phyloP scores from a whole-genome alignment of 2,888 invertebrate genomes.

The Diploptera punctata region DNA sequence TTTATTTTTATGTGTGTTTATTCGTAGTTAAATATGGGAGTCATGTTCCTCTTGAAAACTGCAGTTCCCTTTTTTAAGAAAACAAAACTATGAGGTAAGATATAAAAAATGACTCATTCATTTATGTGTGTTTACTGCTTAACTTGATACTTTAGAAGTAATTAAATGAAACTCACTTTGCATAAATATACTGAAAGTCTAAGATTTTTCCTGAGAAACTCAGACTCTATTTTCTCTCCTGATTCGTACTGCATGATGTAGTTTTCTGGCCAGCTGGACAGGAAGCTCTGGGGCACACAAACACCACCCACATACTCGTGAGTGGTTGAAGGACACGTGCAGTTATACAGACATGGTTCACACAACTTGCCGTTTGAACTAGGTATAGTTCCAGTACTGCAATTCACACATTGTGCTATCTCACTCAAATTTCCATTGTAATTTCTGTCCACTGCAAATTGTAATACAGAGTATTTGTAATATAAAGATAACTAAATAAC shows the following conservation, averaged over 20 bases:
- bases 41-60: no score
- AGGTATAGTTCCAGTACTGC: conserved; percentile 54
- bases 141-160: no score
- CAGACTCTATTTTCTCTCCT: conserved; percentile 51
- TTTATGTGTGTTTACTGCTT: no score
- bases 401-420: conserved; percentile 53
- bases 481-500: no score
- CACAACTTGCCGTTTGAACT: conserved; percentile 53
- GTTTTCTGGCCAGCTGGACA: conserved; percentile 52
- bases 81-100: no score
- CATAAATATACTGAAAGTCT: conserved; percentile 55
- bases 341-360: conserved; percentile 53
- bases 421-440: conserved; percentile 51
- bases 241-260: conserved; percentile 52
- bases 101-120: no score
- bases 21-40: no score
- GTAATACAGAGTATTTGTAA: no score
- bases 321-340: conserved; percentile 51
- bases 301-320: conserved; percentile 51
- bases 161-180: conserved; percentile 56
- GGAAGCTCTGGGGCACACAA: conserved; percentile 51
- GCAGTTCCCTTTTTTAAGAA: no score
- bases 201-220: conserved; percentile 54
- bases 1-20: no score
- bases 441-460: conserved; percentile 54